Evolutionary conservation across 2,113 vertebrate species (phyloP).

Genomic region (Scolopax mira): DNA sequence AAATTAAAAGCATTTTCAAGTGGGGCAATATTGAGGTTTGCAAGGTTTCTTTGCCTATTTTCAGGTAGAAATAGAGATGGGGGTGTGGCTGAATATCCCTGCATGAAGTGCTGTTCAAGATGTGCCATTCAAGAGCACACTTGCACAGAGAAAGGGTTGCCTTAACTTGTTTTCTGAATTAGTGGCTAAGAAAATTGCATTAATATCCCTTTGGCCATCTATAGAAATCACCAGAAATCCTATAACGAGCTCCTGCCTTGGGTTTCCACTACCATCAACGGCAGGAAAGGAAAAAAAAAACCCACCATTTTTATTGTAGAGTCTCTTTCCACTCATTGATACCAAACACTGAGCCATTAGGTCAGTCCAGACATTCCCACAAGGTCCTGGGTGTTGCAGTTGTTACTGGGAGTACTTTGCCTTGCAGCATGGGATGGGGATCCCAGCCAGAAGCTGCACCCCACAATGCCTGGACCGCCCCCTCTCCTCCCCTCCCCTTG

Average conservation of each 20-base stretch:
- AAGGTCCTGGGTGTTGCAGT: accelerated
- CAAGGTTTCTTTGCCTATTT: not conserved
- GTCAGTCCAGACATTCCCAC: accelerated
- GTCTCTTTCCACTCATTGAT: not conserved
- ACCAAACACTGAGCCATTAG: accelerated
- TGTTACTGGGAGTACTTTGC: not conserved
- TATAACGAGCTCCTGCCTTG: accelerated
- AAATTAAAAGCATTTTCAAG: not conserved
- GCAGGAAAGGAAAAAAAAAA: not conserved
- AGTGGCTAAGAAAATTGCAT: not conserved
- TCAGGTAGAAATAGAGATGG: not conserved
- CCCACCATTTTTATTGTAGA: not conserved
- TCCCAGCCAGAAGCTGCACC: not conserved
- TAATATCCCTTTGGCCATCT: not conserved
- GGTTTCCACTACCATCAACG: not conserved
- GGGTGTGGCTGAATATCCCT: not conserved
- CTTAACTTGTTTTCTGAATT: accelerated
- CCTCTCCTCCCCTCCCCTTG: not conserved
- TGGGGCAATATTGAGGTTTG: not conserved
- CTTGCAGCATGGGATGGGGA: accelerated
- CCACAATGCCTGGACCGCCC: not conserved
- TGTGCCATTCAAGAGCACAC: too few relatives aligned
- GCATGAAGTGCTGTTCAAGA: accelerated
- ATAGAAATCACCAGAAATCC: not conserved
- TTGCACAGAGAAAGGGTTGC: accelerated